These are phyloP conservation scores for Eunapius fragilis DNA, from an alignment of 37 sponge, comb jelly and placozoan species.

Conservation along the genomic window DNA sequence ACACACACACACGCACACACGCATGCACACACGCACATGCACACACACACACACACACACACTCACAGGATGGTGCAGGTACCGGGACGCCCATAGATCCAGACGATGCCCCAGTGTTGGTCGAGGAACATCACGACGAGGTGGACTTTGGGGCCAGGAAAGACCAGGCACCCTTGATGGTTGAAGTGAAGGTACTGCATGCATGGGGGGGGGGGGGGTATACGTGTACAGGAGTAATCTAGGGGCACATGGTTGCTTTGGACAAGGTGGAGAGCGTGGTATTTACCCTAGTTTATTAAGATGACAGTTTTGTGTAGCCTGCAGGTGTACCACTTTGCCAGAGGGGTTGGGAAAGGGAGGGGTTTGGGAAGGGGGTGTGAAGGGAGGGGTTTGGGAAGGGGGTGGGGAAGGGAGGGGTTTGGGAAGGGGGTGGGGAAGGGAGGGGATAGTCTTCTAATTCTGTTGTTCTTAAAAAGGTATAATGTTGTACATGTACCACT, in stretches of 20 bases:
- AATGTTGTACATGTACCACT: too few relatives aligned
- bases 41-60: not conserved
- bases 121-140: not conserved
- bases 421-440: too few relatives aligned
- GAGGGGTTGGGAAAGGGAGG: too few relatives aligned
- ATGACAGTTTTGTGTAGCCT: too few relatives aligned
- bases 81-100: not conserved
- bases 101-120: not conserved
- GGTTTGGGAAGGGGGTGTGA: too few relatives aligned
- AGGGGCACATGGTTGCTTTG: not conserved
- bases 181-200: not conserved
- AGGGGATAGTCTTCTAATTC: too few relatives aligned
- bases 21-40: not conserved
- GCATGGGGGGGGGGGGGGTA: not conserved
- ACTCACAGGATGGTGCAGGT: not conserved
- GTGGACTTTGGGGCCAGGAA: not conserved
- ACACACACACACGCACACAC: not conserved
- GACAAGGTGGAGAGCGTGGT: too few relatives aligned
- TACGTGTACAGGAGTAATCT: not conserved
- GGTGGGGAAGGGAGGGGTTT: too few relatives aligned
- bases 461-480: too few relatives aligned
- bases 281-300: too few relatives aligned
- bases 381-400: too few relatives aligned
- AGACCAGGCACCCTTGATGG: not conserved
- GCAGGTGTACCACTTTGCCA: too few relatives aligned